Evolutionary conservation across 2,113 vertebrate species (phyloP), one percentile per base, ranked within the genome.

Genomic region (Chitala chitala): DNA sequence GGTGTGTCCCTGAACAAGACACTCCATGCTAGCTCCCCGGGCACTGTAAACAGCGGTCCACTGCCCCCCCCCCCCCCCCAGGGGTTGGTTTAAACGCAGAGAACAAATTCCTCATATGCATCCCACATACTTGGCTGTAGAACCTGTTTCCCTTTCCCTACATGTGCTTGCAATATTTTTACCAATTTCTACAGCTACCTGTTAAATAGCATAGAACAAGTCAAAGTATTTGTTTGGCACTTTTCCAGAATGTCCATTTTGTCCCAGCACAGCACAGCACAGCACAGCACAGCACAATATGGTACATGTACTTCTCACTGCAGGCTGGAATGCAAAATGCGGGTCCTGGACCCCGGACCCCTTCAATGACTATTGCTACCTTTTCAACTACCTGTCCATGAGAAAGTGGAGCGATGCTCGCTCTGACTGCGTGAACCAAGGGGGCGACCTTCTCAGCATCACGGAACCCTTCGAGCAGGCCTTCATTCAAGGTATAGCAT

Each of bases 241-340:
- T n/a, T n/a, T n/a, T n/a, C n/a, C n/a, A n/a, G n/a, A n/a, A n/a
- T n/a, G n/a, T n/a, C n/a, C n/a, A n/a, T n/a, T n/a, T n/a, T n/a
- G n/a, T n/a, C n/a, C n/a, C n/a, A 61, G 8, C 15, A 46, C 8
- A 40, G 8, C 64, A 33, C 40, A 8, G 2, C 51, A 51, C 38
- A 3, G 22, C 13, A 33, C 5, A 61, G 8, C 15, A 46, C 8
- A 40, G 8, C 64, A 33, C 40, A 8, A 3, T 33, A 51, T 54
- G 5, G 22, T 22, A 33, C 5, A 12, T 29, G 31, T 36, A 63
- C 51, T 40, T 44, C 53, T 33, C 33, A 56, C 46, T 76, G 8
- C 76, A 92, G 91, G 89, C 4, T 92, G 91, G 91, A 89, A 87
- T 55, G 81, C 79, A 1, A 91, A 88, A 75, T 92, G 91, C n/a